A percentile compares a stretch with the other conserved stretches of the same genome.
These are phyloP conservation scores for Dipodomys stephensi DNA, from an alignment of 2,113 vertebrate species.

Conservation along the genomic window DNA sequence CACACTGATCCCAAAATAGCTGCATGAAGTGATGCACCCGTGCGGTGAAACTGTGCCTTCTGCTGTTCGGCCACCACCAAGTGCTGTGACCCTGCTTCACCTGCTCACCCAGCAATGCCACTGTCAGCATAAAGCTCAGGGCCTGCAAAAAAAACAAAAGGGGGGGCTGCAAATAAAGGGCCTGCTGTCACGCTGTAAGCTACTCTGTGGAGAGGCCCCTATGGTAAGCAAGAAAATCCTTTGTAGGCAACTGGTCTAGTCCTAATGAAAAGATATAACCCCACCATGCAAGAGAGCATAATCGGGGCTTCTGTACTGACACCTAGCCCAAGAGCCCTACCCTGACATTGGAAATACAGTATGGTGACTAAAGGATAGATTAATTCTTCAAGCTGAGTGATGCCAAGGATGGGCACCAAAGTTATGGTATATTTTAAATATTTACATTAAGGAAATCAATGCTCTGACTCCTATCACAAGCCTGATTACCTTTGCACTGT, in stretches of 20 bases:
- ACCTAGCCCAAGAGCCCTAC: background rate
- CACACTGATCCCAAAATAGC: slow-evolving; percentile 95
- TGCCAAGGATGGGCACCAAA: background rate
- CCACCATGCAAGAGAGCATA: background rate
- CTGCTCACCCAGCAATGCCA: too few relatives aligned
- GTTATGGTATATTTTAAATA: background rate
- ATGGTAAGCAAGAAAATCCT: background rate
- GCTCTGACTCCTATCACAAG: background rate
- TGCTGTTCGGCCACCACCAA: too few relatives aligned
- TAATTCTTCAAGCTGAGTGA: background rate
- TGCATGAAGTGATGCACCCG: slow-evolving; percentile 95
- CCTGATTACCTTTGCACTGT: background rate
- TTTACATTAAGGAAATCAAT: background rate
- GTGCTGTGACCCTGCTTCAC: too few relatives aligned
- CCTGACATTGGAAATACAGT: background rate
- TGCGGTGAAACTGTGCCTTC: too few relatives aligned
- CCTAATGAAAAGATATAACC: background rate
- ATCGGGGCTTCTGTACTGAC: background rate
- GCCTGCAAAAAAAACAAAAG: too few relatives aligned
- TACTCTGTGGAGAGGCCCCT: background rate
- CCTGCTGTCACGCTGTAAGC: background rate
- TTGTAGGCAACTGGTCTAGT: too few relatives aligned
- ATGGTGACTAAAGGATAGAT: background rate
- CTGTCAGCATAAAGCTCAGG: too few relatives aligned
- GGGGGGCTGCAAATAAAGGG: too few relatives aligned